Percentiles rank a stretch among this genome's conserved stretches.
phyloP scores from a whole-genome alignment of 92 coral and sea anemone genomes.

The Zoanthus gigantus region DNA sequence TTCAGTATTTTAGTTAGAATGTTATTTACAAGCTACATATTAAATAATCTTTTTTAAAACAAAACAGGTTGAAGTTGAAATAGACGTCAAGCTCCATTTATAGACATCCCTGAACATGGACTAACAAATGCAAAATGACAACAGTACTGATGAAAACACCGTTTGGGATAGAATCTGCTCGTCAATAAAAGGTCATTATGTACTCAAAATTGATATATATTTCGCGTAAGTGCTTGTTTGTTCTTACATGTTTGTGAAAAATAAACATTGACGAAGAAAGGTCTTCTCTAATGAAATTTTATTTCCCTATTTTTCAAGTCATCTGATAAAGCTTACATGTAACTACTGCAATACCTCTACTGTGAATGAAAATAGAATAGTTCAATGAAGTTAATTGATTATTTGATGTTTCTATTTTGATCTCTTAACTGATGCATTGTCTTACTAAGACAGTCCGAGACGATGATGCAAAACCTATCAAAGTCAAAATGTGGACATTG shows the following conservation, averaged over 20 bases:
- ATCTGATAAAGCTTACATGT: not conserved
- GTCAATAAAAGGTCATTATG: constrained; percentile 19
- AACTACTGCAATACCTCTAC: not conserved
- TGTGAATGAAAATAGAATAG: not conserved
- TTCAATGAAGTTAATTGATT: not conserved
- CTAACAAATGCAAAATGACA: no score
- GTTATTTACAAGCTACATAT: not conserved
- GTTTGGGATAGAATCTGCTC: no score
- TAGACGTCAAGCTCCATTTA: not conserved
- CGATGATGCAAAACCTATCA: constrained; percentile 30
- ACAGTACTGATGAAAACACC: no score
- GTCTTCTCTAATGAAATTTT: constrained; percentile 19
- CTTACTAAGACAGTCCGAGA: not conserved
- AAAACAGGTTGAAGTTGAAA: not conserved
- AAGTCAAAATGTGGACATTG: constrained; percentile 35
- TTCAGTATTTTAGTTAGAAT: not conserved
- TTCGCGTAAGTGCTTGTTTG: constrained; percentile 33
- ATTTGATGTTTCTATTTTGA: constrained; percentile 17
- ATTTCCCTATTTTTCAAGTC: not conserved
- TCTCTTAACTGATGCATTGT: constrained; percentile 28
- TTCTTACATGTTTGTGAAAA: not conserved
- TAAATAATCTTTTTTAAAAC: not conserved
- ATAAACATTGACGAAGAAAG: not conserved
- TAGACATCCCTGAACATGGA: not conserved
- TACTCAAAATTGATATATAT: constrained; percentile 4